phyloP scores from a whole-genome alignment of 2,888 invertebrate genomes.

The Hydraecia micacea region DNA sequence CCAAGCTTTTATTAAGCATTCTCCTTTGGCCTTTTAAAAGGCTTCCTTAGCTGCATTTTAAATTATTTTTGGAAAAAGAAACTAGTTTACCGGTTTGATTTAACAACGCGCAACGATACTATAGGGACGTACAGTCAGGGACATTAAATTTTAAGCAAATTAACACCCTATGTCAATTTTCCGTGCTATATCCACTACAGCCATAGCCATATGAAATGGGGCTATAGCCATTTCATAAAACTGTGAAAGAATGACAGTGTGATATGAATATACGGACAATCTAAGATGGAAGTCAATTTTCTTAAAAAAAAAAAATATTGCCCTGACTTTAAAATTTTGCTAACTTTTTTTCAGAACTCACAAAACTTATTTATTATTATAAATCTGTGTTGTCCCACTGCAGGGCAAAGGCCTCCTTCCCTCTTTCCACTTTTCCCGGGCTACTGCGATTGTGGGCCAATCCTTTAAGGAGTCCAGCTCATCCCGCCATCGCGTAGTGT shows the following conservation, averaged over 20 bases:
- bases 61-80: conserved; percentile 9
- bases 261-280: background rate
- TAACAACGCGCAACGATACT: background rate
- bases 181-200: too few relatives aligned
- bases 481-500: too few relatives aligned
- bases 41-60: conserved; percentile 30
- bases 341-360: too few relatives aligned
- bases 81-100: background rate
- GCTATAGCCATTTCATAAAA: background rate
- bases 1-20: conserved; percentile 59
- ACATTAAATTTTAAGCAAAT: background rate
- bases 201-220: too few relatives aligned
- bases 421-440: background rate
- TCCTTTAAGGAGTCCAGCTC: too few relatives aligned
- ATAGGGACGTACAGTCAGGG: too few relatives aligned
- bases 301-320: background rate
- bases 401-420: too few relatives aligned
- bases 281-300: background rate
- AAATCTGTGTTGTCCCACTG: too few relatives aligned
- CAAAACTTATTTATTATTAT: background rate
- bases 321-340: background rate
- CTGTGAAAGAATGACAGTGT: background rate
- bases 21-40: conserved; percentile 43
- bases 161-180: background rate
- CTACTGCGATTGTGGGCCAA: background rate